Evolutionary conservation across 2,113 vertebrate species (phyloP).

Genomic region (Pteruthius melanotis): DNA sequence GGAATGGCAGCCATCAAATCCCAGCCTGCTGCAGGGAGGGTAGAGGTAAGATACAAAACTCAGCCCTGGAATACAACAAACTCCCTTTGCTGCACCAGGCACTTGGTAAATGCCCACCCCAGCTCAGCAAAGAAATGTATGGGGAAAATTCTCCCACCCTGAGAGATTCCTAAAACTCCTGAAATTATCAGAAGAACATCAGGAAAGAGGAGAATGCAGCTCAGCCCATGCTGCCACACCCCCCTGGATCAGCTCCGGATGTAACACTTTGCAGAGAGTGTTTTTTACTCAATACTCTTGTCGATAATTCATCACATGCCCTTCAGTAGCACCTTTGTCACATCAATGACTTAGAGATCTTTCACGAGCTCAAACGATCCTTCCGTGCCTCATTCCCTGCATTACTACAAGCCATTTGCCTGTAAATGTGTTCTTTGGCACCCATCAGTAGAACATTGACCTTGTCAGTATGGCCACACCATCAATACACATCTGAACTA

Average conservation of each 20-base stretch:
- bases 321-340: neutral
- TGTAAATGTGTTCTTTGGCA: slow-evolving; percentile 57
- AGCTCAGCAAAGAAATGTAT: neutral
- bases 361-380: slow-evolving; percentile 1
- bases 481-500: neutral
- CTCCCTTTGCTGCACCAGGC: neutral
- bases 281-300: neutral
- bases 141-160: neutral
- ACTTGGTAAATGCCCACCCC: neutral
- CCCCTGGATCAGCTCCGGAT: neutral
- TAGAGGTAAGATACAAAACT: neutral
- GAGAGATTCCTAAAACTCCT: neutral
- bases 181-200: neutral
- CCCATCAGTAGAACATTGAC: neutral
- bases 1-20: neutral
- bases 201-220: neutral
- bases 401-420: slow-evolving; percentile 44
- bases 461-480: neutral
- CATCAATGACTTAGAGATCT: neutral
- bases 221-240: neutral
- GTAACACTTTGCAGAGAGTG: neutral
- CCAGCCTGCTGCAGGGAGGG: neutral
- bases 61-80: neutral
- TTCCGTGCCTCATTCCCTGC: neutral
- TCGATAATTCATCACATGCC: neutral